Conservation (phyloP, 2,888 invertebrate species). For the Teinopalpus imperialis region DNA sequence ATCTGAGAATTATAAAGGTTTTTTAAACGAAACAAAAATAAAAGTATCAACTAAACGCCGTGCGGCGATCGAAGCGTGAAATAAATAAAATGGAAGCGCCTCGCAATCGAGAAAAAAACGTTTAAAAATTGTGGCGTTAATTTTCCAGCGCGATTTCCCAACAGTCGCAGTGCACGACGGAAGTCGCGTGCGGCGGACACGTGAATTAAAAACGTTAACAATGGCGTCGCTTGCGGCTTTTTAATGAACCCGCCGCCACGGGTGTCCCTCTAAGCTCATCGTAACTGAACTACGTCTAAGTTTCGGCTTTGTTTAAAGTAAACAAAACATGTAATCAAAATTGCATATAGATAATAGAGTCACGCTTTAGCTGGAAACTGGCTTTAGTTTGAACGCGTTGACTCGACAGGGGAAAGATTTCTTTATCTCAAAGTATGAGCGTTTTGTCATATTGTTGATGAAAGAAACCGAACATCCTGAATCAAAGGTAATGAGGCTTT, state of each 20-base stretch:
- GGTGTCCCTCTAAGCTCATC: conserved; percentile 32
- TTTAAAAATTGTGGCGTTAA: conserved; percentile 75
- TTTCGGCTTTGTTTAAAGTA: background rate
- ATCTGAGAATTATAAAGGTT: conserved; percentile 46
- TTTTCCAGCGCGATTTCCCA: conserved; percentile 79
- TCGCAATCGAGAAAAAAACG: conserved; percentile 63
- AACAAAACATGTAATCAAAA: background rate
- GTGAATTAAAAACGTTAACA: conserved; percentile 80
- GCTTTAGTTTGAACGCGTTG: too few relatives aligned
- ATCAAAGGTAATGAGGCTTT: too few relatives aligned
- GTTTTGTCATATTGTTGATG: too few relatives aligned
- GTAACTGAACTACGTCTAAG: background rate
- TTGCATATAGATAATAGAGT: conserved; percentile 2
- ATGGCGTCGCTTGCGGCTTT: conserved; percentile 65
- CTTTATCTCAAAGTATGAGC: too few relatives aligned
- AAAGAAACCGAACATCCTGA: too few relatives aligned
- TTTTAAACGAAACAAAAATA: conserved; percentile 54
- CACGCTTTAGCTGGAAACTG: too few relatives aligned
- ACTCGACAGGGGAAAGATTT: too few relatives aligned
- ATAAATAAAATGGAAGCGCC: conserved; percentile 73
- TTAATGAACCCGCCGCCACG: conserved; percentile 65
- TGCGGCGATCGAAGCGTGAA: conserved; percentile 71
- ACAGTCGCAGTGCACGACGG: conserved; percentile 55
- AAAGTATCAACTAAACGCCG: conserved; percentile 63
- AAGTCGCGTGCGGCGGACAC: conserved; percentile 73